A percentile compares a stretch with the other conserved stretches of the same genome.
These are phyloP conservation scores for Apeltes quadracus DNA, from an alignment of 2,113 vertebrate genomes.

Conservation along the genomic window DNA sequence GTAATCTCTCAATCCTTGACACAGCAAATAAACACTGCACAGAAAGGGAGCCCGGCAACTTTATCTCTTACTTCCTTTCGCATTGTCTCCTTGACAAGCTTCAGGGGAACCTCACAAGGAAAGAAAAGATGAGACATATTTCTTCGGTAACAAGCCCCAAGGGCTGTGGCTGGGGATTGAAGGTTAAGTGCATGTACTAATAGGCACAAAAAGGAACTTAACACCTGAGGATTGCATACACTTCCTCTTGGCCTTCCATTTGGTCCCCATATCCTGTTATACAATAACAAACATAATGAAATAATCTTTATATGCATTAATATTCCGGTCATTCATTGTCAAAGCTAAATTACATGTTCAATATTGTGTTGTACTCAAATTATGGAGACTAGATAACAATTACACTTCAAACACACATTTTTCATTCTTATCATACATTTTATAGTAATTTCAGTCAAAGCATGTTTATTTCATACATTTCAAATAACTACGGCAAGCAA, in stretches of 20 bases:
- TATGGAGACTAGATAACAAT: neutral
- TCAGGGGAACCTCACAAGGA: conserved; percentile 58
- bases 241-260: conserved; percentile 60
- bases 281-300: conserved; percentile 4
- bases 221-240: conserved; percentile 57
- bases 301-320: neutral
- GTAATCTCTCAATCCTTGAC: conserved; percentile 87
- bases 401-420: neutral
- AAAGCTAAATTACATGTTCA: neutral
- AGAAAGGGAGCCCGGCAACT: conserved; percentile 77
- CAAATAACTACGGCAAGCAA: conserved; percentile 4
- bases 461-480: neutral
- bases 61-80: conserved; percentile 83
- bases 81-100: conserved; percentile 82
- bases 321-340: neutral
- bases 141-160: conserved; percentile 71
- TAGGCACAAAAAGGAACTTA: conserved; percentile 73
- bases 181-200: conserved; percentile 79
- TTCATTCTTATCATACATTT: neutral
- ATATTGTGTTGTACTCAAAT: neutral
- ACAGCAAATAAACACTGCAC: conserved; percentile 84
- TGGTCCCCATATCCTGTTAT: conserved; percentile 39
- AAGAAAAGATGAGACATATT: conserved; percentile 71
- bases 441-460: neutral
- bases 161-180: conserved; percentile 60